These are phyloP conservation scores for Cynoglossus semilaevis DNA, from an alignment of 2,113 vertebrate species.

Conservation along the genomic window DNA sequence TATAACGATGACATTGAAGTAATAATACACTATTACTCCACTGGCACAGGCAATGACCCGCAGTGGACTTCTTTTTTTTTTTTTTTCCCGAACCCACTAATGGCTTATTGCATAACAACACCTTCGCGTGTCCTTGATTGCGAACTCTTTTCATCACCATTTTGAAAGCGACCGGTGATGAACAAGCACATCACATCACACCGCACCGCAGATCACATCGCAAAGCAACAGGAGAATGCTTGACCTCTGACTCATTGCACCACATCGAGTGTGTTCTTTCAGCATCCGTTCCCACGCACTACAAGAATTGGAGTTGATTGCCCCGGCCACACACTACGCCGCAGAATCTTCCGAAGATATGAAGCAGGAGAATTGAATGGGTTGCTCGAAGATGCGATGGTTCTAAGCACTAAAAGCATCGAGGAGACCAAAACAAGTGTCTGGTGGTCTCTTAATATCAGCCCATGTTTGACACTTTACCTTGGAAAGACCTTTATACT, in stretches of 20 bases:
- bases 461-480: too few species aligned
- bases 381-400: background rate
- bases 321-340: constrained; percentile 6
- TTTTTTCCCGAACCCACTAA: background rate
- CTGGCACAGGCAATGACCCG: too few species aligned
- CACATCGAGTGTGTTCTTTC: constrained; percentile 22
- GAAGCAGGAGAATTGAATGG: too few species aligned
- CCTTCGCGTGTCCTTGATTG: background rate
- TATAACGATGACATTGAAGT: background rate
- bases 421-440: too few species aligned
- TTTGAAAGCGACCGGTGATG: background rate
- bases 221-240: constrained; percentile 11
- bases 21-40: background rate
- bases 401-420: background rate
- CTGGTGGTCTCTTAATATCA: too few species aligned
- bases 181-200: background rate
- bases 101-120: background rate
- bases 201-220: constrained; percentile 5
- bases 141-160: constrained; percentile 2
- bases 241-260: constrained; percentile 15
- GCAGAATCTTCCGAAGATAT: too few species aligned
- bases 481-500: too few species aligned
- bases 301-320: background rate
- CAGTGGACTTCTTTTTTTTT: too few species aligned
- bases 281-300: constrained; percentile 26